Base-by-base conservation (phyloP, 2,797 vertebrate species). In the Labeo calbasu region DNA sequence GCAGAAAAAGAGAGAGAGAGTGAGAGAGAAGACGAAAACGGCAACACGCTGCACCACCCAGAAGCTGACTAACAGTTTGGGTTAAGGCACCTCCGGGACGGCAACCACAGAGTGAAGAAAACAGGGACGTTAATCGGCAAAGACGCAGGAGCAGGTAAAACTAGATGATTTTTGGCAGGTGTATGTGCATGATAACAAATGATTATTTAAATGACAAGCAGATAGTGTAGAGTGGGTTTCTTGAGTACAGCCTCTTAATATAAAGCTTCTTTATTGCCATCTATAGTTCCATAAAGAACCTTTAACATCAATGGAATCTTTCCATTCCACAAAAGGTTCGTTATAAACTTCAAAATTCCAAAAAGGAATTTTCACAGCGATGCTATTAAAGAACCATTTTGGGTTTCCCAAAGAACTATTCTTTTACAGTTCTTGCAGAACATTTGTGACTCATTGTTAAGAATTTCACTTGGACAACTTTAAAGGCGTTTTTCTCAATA, bases 121-220 rank as follows among this genome's bases (percentile, higher is more conserved):
- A 59, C 66, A 46, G 55, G 73, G 48, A 65, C 53, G 57, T 75
- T 79, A 40, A 73, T 72, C 73, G 65, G 32, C 48, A 75, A 73
- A 75, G 59, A 75, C 28, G 69, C 65, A 72, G 36, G 19, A 75
- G 78, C 73, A 88, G 88, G 88, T 88, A 88, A 88, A 81, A 32
- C 55, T 9, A 48, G 50, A 70, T 17, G 48, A n/a, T 14, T 61
- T 73, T 73, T 23, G 12, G 11, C 25, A 65, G 68, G 13, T 73
- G 13, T 63, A 28, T 69, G 76, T 51, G n/a, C n/a, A 71, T 40
- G 32, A 59, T 73, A 28, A 23, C 43, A 73, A 77, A 43, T 23
- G 2, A 51, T 69, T 57, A 36, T 68, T 70, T 69, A 50, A 36
- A 28, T 85, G 23, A 57, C 15, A 57, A 61, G 23, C 55, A 81